phyloP scores from a whole-genome alignment of 1,140 invertebrate species.

The Berghia stephanieae region DNA sequence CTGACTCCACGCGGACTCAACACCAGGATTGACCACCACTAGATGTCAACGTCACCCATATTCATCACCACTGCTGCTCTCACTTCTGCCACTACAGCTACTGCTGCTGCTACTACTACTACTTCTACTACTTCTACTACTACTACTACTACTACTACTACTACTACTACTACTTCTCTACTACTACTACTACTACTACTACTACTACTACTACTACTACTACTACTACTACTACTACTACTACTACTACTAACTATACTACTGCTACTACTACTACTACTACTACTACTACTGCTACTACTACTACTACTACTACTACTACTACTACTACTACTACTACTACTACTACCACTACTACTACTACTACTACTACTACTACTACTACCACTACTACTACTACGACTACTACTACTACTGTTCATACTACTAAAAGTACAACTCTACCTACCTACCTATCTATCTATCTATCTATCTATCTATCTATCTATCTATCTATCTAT shows the following conservation, averaged over 20 bases:
- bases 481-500: too few relatives aligned
- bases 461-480: too few relatives aligned
- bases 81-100: too few relatives aligned
- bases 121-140: not conserved
- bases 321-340: not conserved
- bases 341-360: slow-evolving; percentile 7
- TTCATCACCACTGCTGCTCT: too few relatives aligned
- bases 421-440: too few relatives aligned
- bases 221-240: slow-evolving; percentile 8
- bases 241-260: not conserved
- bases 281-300: slow-evolving; percentile 4
- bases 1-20: too few relatives aligned
- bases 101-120: slow-evolving; percentile 6
- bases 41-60: too few relatives aligned
- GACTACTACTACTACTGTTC: too few relatives aligned
- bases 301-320: slow-evolving; percentile 7
- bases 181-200: not conserved
- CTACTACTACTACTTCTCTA: not conserved
- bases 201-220: slow-evolving; percentile 7
- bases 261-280: slow-evolving; percentile 3
- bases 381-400: not conserved
- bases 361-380: slow-evolving; percentile 7
- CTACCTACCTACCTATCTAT: too few relatives aligned
- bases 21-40: too few relatives aligned
- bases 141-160: slow-evolving; percentile 8